Percentiles rank a stretch among this genome's conserved stretches.
phyloP scores from a whole-genome alignment of 2,113 vertebrate species.

The Eulemur rufifrons region DNA sequence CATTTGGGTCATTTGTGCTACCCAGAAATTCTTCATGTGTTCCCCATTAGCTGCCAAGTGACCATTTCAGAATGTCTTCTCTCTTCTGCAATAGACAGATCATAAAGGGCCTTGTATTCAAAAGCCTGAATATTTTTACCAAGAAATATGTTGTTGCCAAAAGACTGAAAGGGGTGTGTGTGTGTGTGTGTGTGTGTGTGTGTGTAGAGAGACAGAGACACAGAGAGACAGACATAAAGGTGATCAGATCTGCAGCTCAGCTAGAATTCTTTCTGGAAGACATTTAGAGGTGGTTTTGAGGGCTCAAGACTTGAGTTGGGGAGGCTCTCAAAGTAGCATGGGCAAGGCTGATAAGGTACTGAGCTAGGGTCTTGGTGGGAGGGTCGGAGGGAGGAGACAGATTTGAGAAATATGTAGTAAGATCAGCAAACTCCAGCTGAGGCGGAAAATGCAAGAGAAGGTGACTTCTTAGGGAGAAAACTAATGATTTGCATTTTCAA shows the following conservation, averaged over 20 bases:
- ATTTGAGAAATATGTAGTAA: background rate
- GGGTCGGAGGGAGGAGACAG: background rate
- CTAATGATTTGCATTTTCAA: slow-evolving; percentile 20
- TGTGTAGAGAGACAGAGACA: background rate
- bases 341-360: background rate
- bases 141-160: background rate
- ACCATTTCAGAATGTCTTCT: background rate
- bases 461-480: background rate
- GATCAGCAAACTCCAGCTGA: background rate
- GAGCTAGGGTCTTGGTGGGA: background rate
- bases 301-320: background rate
- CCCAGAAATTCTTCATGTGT: background rate
- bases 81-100: background rate
- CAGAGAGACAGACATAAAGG: background rate
- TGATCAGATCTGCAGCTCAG: background rate
- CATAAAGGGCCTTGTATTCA: background rate
- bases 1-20: background rate
- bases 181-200: background rate
- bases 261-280: background rate
- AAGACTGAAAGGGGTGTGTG: background rate
- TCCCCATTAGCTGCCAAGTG: background rate
- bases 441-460: background rate
- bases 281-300: background rate
- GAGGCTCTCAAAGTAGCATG: background rate
- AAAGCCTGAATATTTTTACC: background rate